Conservation (phyloP, 2,113 vertebrate genomes). For the Seriola aureovittata region DNA sequence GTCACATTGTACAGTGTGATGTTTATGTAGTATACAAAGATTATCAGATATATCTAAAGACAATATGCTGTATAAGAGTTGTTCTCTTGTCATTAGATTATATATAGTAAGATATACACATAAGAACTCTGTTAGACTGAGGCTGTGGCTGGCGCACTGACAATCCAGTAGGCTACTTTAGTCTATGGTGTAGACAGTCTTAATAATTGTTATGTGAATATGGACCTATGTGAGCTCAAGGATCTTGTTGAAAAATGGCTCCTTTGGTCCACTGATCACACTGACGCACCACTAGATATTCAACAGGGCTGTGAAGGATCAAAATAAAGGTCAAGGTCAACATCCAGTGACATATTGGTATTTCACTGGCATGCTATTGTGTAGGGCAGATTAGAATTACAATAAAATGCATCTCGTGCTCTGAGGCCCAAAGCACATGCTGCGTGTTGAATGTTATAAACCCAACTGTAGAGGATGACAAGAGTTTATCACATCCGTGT, state of each 20-base stretch:
- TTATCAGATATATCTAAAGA: slow-evolving; percentile 70
- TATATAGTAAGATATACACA: slow-evolving; percentile 58
- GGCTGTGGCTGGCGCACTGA: slow-evolving; percentile 75
- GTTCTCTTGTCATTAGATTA: slow-evolving; percentile 62
- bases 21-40: slow-evolving; percentile 65
- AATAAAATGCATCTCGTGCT: slow-evolving; percentile 42
- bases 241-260: slow-evolving; percentile 41
- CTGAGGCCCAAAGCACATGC: slow-evolving; percentile 14
- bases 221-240: slow-evolving; percentile 68
- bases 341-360: slow-evolving; percentile 31
- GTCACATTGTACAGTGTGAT: slow-evolving; percentile 71
- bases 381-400: slow-evolving; percentile 17
- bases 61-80: slow-evolving; percentile 58
- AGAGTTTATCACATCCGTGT: slow-evolving; percentile 45
- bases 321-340: slow-evolving; percentile 21
- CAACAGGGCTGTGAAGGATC: slow-evolving; percentile 44
- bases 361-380: slow-evolving; percentile 36
- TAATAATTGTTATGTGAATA: slow-evolving; percentile 59
- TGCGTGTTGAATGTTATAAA: slow-evolving; percentile 67
- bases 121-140: slow-evolving; percentile 50
- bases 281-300: slow-evolving; percentile 42
- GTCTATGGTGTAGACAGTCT: slow-evolving; percentile 53
- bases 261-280: slow-evolving; percentile 51
- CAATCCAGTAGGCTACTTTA: slow-evolving; percentile 74
- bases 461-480: slow-evolving; percentile 40